A percentile compares a stretch with the other conserved stretches of the same genome.
Conservation (phyloP, 1,140 invertebrate genomes). For the Meloidogyne exigua region DNA sequence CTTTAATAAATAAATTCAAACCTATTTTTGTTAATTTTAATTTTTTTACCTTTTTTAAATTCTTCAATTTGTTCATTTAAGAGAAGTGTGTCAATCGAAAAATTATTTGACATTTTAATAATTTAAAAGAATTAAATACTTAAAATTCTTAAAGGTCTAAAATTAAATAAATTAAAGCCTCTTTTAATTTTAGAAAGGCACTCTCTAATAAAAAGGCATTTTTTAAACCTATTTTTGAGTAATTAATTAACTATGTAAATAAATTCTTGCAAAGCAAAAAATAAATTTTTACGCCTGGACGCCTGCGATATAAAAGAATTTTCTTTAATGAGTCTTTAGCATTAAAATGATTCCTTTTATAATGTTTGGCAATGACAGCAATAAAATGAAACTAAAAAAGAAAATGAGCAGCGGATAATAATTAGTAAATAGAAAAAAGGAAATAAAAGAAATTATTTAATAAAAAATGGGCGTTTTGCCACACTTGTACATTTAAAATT, state of each 20-base stretch:
- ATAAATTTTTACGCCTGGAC: neutral
- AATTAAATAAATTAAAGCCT: neutral
- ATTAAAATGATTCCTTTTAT: neutral
- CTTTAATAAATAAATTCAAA: neutral
- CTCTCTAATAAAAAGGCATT: neutral
- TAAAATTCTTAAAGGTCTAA: neutral
- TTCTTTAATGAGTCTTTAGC: neutral
- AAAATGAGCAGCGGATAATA: too few relatives aligned
- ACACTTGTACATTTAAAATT: too few relatives aligned
- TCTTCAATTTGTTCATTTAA: neutral
- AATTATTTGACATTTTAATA: neutral
- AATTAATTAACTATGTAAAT: neutral
- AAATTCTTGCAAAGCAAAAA: neutral
- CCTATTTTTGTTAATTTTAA: neutral
- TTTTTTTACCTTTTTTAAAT: neutral
- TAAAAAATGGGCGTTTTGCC: too few relatives aligned
- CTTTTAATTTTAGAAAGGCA: too few relatives aligned
- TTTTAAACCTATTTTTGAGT: neutral
- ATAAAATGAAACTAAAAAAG: too few relatives aligned
- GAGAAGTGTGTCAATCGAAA: conserved; percentile 18
- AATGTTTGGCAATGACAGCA: too few relatives aligned
- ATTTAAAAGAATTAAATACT: too few relatives aligned
- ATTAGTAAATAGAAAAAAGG: too few relatives aligned
- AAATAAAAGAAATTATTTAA: too few relatives aligned
- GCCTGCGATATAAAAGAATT: neutral